Base-by-base conservation (phyloP, 2,888 invertebrate species). In the Rhagophthalmus giganteus region DNA sequence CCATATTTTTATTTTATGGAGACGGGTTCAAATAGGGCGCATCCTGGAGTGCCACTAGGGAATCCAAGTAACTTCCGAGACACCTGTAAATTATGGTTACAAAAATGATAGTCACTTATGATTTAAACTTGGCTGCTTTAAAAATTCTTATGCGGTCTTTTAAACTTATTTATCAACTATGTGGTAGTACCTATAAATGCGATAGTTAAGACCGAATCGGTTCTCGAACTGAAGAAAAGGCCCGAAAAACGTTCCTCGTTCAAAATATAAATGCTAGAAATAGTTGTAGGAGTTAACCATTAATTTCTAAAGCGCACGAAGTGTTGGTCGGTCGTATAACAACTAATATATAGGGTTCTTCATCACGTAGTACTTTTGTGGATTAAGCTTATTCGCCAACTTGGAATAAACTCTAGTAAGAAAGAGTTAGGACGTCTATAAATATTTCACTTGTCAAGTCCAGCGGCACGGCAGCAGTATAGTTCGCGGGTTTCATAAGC, bases 361-460 rank as follows among this genome's bases (percentile, higher is more conserved):
- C 63, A 67, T 69, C 68, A 66, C 68, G 65, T 67, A 69, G 67
- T 69, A 68, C 67, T 67, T 69, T 65, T 68, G 66, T 65, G 59
- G 64, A 61, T 58, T 57, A 63, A 68, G 67, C 65, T 67, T 67
- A 65, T 66, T 65, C 66, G 61, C 62, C 60, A 65, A 68, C 61
- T 68, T 60, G 65, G 60, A 67, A 68, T 68, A 65, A 67, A 68
- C 67, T 67, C 63, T 62, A 56, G 58, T 46, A 59, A 64, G 63
- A 66, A 64, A 65, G 66, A 65, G 64, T 68, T 68, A 67, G 64
- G 58, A 64, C 63, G 57, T 14, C 62, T 57, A 65, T 70, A 70
- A 70, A 70, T 70, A 68, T 69, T 65, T 69, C 70, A 70, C 54
- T 47, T 64, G 69, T 68, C 70, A 68, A 54, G 67, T 65, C 63